Evolutionary conservation across 1,140 invertebrate genomes (phyloP).

Genomic region (Eurosta solidaginis): DNA sequence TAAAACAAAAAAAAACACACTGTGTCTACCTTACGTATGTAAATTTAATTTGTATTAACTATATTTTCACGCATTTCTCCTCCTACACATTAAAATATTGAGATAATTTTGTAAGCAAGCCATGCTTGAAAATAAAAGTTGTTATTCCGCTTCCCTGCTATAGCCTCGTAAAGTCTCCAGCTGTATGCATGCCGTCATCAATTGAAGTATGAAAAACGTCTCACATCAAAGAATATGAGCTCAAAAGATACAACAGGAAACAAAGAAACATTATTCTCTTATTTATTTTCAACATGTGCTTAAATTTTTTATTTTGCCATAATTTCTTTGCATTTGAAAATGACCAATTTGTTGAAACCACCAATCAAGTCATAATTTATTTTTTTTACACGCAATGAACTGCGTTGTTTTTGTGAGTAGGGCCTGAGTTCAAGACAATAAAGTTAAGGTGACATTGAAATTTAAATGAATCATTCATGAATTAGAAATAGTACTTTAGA

Average conservation of each 20-base stretch:
- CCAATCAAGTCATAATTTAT: not conserved
- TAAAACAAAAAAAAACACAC: too few species aligned
- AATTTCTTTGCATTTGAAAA: not conserved
- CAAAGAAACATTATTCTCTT: not conserved
- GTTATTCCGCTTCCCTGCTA: slow-evolving; percentile 39
- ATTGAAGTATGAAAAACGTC: not conserved
- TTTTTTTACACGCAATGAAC: too few species aligned
- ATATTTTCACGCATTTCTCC: too few species aligned
- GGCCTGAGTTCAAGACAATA: too few species aligned
- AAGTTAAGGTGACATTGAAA: too few species aligned
- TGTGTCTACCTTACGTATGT: too few species aligned
- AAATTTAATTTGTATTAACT: too few species aligned
- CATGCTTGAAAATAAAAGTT: slow-evolving; percentile 58
- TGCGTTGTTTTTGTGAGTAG: too few species aligned
- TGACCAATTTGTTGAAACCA: not conserved
- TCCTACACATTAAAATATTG: too few species aligned
- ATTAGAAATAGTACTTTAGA: too few species aligned
- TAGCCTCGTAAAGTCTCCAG: not conserved
- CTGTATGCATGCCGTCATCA: not conserved
- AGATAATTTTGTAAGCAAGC: slow-evolving; percentile 48
- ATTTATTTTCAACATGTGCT: not conserved
- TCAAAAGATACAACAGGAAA: not conserved
- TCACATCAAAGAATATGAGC: not conserved
- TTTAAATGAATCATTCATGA: too few species aligned
- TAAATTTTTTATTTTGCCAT: not conserved